Conservation (phyloP, 2,888 invertebrate genomes). For the Tuta absoluta region DNA sequence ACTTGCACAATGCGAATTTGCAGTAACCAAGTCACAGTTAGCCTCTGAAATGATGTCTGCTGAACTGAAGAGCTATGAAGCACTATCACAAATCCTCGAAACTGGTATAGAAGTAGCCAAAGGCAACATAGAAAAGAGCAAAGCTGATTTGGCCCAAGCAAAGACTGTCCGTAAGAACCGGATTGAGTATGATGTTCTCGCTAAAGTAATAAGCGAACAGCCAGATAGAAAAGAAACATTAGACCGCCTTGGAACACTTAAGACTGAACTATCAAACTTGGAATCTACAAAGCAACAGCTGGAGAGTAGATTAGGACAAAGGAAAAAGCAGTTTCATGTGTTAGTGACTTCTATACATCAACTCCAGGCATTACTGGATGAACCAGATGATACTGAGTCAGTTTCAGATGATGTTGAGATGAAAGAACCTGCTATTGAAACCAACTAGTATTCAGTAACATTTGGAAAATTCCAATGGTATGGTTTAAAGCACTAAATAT, state of each 20-base stretch:
- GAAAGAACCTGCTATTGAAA: conserved; percentile 56
- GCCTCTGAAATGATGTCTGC: conserved; percentile 91
- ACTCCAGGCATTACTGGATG: conserved; percentile 89
- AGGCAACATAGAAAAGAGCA: conserved; percentile 89
- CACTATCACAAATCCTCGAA: conserved; percentile 88
- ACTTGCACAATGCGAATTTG: conserved; percentile 93
- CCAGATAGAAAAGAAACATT: conserved; percentile 92
- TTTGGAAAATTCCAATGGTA: not conserved
- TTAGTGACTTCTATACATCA: conserved; percentile 93
- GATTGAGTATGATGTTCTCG: conserved; percentile 95
- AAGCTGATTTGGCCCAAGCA: conserved; percentile 89
- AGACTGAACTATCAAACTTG: conserved; percentile 86
- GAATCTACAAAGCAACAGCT: conserved; percentile 86
- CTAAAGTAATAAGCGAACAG: conserved; percentile 94
- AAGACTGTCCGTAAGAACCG: conserved; percentile 94
- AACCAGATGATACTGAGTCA: conserved; percentile 81
- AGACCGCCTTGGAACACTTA: conserved; percentile 85
- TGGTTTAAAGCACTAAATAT: not conserved
- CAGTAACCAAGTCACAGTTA: conserved; percentile 90
- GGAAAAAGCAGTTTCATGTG: conserved; percentile 95
- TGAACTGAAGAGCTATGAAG: conserved; percentile 91
- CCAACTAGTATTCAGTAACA: not conserved
- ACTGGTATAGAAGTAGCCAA: conserved; percentile 90
- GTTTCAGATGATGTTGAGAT: conserved; percentile 68
- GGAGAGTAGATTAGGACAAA: conserved; percentile 88